Percentiles rank a stretch among this genome's conserved stretches.
These are phyloP conservation scores for Synergus japonicus DNA, from an alignment of 2,888 invertebrate genomes.

Conservation along the genomic window DNA sequence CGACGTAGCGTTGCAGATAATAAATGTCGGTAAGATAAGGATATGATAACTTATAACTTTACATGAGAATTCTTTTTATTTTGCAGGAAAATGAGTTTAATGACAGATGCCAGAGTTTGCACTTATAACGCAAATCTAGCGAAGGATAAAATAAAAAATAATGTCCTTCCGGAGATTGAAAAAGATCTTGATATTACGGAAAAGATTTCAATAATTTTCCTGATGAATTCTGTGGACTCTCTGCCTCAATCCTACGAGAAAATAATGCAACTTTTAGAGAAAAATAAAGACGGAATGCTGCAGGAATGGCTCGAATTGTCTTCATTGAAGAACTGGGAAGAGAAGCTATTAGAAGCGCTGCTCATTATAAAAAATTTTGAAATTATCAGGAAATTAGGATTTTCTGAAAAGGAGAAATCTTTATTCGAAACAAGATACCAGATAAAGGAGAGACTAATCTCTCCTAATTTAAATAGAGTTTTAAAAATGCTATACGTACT, in stretches of 20 bases:
- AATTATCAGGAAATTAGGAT: not conserved
- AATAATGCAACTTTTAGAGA: not conserved
- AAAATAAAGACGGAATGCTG: not conserved
- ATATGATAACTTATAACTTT: too few species aligned
- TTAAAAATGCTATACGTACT: not conserved
- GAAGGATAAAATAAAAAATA: not conserved
- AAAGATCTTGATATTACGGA: not conserved
- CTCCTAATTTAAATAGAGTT: slow-evolving; percentile 14
- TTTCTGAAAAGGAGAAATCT: not conserved
- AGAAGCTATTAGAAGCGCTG: slow-evolving; percentile 5
- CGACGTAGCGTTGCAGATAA: too few species aligned
- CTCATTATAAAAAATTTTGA: not conserved
- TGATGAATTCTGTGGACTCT: not conserved
- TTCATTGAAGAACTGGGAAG: not conserved
- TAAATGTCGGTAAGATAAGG: too few species aligned
- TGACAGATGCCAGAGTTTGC: not conserved
- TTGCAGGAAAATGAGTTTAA: slow-evolving; percentile 4
- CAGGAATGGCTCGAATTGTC: not conserved
- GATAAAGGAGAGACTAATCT: not conserved
- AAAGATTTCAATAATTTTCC: slow-evolving; percentile 19
- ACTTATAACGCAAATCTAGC: not conserved
- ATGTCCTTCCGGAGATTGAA: not conserved
- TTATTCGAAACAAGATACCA: not conserved
- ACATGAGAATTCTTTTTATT: not conserved
- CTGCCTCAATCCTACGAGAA: not conserved